These are phyloP conservation scores for Podarcis muralis DNA, from an alignment of 2,113 vertebrate species.

Conservation along the genomic window DNA sequence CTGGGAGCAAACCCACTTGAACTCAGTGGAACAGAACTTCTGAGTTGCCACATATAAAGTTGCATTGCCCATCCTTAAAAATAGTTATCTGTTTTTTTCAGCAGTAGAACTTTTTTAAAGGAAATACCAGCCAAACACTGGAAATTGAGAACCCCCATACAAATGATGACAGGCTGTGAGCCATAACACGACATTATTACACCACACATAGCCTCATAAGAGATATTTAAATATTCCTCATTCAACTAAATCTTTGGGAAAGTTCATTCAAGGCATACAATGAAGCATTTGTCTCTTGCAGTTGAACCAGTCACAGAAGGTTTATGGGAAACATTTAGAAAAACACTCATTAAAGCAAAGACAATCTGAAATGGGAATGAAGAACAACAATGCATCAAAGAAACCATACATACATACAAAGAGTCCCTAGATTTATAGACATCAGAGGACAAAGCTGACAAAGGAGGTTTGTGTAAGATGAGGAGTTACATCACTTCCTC, in stretches of 20 bases:
- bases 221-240: conserved; percentile 50
- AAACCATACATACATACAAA: not conserved
- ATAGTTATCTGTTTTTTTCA: not conserved
- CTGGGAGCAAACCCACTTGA: not conserved
- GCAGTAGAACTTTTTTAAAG: not conserved
- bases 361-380: not conserved
- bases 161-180: conserved; percentile 6
- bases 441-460: conserved; percentile 19
- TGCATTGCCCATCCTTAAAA: not conserved
- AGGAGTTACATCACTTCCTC: conserved; percentile 4
- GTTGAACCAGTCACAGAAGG: conserved; percentile 37
- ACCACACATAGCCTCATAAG: conserved; percentile 40
- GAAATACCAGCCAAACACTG: conserved; percentile 44
- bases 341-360: conserved; percentile 38
- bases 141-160: conserved; percentile 27
- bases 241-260: conserved; percentile 54
- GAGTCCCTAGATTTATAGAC: conserved; percentile 19
- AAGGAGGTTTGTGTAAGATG: conserved; percentile 22
- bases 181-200: conserved; percentile 33
- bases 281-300: conserved; percentile 57
- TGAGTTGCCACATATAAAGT: not conserved
- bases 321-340: conserved; percentile 39
- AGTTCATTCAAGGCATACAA: conserved; percentile 54
- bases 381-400: conserved; percentile 23
- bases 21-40: not conserved